Evolutionary conservation across 2,888 invertebrate genomes (phyloP), one percentile per base, ranked within the genome.

Genomic region (Oligia fasciuncula): DNA sequence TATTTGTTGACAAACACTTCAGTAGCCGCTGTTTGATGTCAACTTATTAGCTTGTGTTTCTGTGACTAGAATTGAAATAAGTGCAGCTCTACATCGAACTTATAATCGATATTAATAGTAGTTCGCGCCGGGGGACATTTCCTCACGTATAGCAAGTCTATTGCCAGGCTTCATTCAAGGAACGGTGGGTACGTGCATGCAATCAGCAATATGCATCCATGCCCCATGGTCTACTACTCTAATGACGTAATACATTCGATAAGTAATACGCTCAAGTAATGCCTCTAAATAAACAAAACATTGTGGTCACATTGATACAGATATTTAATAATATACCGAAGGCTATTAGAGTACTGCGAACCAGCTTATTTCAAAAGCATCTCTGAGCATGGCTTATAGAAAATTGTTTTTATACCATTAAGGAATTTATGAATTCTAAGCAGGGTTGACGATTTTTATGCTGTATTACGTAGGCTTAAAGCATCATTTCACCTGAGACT

Each of bases 71-170:
- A 77, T 85, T 35, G 74, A 82, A 87, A 87, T 79, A 85, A 84
- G 80, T 80, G 71, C 77, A 83, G 75, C 69, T 85, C 76, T 79
- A 67, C n/a, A 67, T 82, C 57, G 81, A 87, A 83, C 84, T 81
- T 79, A 77, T 88, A 91, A 93, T 91, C 91, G 89, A 93, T 93
- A 88, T 88, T 81, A 90, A 91, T 90, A 91, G 90, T 88, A 88
- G 89, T 90, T 83, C 86, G 85, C 85, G 85, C 75, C 68, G 70
- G 91, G 93, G 92, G 91, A 93, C 93, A 94, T 94, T 92, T 91
- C 90, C 90, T 94, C 94, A 95, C 95, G 95, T 94, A 93, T 94
- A 93, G 90, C 86, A 73, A 86, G 83, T 82, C 90, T 85, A 91
- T 90, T 88, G 92, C 90, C 89, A 93, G 92, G 92, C 93, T 94